phyloP scores from a whole-genome alignment of 2,888 invertebrate species.

The Drosophila siamana region DNA sequence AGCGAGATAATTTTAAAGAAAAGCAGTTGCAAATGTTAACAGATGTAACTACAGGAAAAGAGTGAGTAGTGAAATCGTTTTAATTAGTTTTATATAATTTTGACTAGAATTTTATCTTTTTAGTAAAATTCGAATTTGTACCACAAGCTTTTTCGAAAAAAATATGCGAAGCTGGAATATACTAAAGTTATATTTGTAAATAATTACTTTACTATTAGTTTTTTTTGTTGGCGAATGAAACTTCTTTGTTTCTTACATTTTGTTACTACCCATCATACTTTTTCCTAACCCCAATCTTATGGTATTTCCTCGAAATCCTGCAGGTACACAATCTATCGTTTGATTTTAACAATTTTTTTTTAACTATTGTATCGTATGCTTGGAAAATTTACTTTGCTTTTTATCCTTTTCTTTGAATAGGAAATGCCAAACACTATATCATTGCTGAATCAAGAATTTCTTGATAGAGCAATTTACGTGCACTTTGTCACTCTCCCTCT shows the following conservation, averaged over 20 bases:
- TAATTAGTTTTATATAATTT: too few relatives aligned
- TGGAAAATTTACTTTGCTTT: neutral
- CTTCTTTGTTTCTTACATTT: too few relatives aligned
- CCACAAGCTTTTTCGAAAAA: too few relatives aligned
- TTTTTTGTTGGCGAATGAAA: neutral
- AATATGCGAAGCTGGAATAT: neutral
- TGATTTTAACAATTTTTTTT: neutral
- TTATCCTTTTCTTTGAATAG: neutral
- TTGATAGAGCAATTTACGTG: slow-evolving; percentile 1
- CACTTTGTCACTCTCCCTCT: slow-evolving; percentile 9
- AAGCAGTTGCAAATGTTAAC: neutral
- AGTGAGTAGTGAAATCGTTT: neutral
- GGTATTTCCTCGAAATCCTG: neutral
- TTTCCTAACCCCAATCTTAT: too few relatives aligned
- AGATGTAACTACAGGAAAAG: neutral
- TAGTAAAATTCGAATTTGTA: too few relatives aligned
- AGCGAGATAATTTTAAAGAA: slow-evolving; percentile 3
- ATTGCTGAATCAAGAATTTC: slow-evolving; percentile 5
- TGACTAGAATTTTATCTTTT: too few relatives aligned
- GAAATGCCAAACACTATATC: slow-evolving; percentile 10
- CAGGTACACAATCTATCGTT: neutral
- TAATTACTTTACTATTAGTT: too few relatives aligned
- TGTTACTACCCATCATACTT: too few relatives aligned
- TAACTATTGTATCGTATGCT: neutral
- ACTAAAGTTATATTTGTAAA: too few relatives aligned